Conservation (phyloP, 1,140 invertebrate species). For the Hycleus phaleratus region DNA sequence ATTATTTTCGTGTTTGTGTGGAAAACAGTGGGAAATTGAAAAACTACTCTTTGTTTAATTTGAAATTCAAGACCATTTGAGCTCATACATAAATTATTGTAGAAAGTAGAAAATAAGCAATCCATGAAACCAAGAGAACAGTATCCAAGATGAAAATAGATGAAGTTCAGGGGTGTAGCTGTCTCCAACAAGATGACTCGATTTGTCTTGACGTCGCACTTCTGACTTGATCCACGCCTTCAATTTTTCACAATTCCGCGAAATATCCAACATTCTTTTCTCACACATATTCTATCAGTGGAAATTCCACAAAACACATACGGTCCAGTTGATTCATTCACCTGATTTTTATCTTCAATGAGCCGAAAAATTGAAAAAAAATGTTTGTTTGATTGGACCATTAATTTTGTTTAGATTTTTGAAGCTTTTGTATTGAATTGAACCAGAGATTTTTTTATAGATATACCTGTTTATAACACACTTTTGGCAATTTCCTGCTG, state of each 20-base stretch:
- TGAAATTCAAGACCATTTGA: slow-evolving; percentile 13
- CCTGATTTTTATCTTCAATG: slow-evolving; percentile 11
- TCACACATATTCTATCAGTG: neutral
- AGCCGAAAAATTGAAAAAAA: slow-evolving; percentile 2
- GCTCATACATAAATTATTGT: slow-evolving; percentile 13
- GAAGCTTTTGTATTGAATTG: too few relatives aligned
- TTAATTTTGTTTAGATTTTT: slow-evolving; percentile 5
- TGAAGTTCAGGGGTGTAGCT: slow-evolving; percentile 13
- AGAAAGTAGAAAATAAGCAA: slow-evolving; percentile 13
- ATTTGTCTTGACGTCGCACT: slow-evolving; percentile 12
- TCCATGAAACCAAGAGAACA: slow-evolving; percentile 11
- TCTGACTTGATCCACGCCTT: slow-evolving; percentile 10
- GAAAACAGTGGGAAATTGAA: slow-evolving; percentile 1
- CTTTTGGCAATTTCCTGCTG: too few relatives aligned
- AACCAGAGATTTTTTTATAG: too few relatives aligned
- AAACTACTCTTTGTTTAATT: slow-evolving; percentile 9
- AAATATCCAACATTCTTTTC: neutral
- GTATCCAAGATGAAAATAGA: slow-evolving; percentile 13
- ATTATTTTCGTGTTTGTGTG: neutral
- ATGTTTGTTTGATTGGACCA: neutral
- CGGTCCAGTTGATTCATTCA: neutral
- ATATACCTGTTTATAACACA: too few relatives aligned
- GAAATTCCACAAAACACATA: neutral
- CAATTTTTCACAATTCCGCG: slow-evolving; percentile 14
- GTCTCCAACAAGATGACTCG: slow-evolving; percentile 14